Evolutionary conservation across 2,113 vertebrate genomes (phyloP).

Genomic region (Zosterops lateralis): DNA sequence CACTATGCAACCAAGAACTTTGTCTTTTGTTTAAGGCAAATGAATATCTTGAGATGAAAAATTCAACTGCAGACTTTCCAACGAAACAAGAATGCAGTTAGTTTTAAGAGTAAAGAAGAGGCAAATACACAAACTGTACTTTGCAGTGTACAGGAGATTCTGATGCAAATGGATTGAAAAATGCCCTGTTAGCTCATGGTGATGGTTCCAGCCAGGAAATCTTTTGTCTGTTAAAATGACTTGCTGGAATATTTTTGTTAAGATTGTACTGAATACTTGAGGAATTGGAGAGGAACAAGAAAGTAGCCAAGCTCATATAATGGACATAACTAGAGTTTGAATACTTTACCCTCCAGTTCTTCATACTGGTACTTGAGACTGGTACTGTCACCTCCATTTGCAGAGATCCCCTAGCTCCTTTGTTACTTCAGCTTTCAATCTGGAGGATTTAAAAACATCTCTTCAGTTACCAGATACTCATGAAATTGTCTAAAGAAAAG

Average conservation of each 20-base stretch:
- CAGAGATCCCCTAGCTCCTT: background rate
- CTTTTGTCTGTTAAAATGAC: background rate
- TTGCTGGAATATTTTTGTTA: background rate
- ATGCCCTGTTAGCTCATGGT: background rate
- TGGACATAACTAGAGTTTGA: background rate
- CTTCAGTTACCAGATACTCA: background rate
- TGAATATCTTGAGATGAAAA: background rate
- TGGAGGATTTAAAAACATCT: background rate
- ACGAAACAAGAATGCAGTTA: background rate
- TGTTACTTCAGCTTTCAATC: background rate
- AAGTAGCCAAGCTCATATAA: background rate
- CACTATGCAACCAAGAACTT: slow-evolving; percentile 65
- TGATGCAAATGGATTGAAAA: background rate
- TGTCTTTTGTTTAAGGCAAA: slow-evolving; percentile 1
- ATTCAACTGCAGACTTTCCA: background rate
- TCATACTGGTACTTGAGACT: background rate
- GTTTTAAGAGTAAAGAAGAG: background rate
- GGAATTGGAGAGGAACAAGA: background rate
- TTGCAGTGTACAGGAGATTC: background rate
- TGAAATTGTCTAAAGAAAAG: background rate
- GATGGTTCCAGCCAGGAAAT: background rate
- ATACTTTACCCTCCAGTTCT: background rate
- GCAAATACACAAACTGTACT: background rate
- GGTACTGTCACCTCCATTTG: background rate
- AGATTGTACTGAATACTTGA: background rate